Base-by-base conservation (phyloP, 2,113 vertebrate species). In the Polyodon spathula region DNA sequence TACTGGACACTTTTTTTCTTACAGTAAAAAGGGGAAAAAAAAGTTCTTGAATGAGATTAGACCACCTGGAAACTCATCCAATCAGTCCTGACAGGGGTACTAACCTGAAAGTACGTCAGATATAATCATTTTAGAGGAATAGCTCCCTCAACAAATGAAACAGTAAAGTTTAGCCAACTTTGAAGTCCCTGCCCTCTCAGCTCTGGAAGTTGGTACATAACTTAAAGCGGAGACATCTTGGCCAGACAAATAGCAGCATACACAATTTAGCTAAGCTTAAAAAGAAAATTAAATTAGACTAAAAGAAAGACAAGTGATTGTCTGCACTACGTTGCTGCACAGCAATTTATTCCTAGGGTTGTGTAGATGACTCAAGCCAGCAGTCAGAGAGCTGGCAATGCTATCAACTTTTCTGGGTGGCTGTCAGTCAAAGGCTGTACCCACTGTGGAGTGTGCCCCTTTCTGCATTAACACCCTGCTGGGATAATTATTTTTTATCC, bases 401-500 rank as follows among this genome's bases (percentile, higher is more conserved):
- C 81, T 83, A 81, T 85, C 82, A 81, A 75, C 82, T 76, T 81
- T 82, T 73, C 82, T 75, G 78, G 84, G 84, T 80, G 79, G 71
- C 73, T 88, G 86, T 88, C 87, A 88, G 73, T 79, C 83, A 85
- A 78, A 68, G 70, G 65, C 40, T 67, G 72, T 68, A 63, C 87
- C 88, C 58, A 73, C 86, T 71, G 84, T 65, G 86, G 79, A 63
- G 77, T 63, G 74, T 81, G 80, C 77, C 67, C 74, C 81, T 85
- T n/a, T n/a, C 79, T 80, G 58, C 84, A 86, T 90, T 89, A 88
- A 84, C 84, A 67, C 71, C 88, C 89, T 59, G 75, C 89, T 76
- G 84, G 76, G 86, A 87, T 90, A 85, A 90, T 88, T 88, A 88
- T 85, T 88, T 87, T 85, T 84, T 82, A 76, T 83, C 80, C 76